Evolutionary conservation across 2,888 invertebrate species (phyloP).

Genomic region (Hypselothyrea guttata): DNA sequence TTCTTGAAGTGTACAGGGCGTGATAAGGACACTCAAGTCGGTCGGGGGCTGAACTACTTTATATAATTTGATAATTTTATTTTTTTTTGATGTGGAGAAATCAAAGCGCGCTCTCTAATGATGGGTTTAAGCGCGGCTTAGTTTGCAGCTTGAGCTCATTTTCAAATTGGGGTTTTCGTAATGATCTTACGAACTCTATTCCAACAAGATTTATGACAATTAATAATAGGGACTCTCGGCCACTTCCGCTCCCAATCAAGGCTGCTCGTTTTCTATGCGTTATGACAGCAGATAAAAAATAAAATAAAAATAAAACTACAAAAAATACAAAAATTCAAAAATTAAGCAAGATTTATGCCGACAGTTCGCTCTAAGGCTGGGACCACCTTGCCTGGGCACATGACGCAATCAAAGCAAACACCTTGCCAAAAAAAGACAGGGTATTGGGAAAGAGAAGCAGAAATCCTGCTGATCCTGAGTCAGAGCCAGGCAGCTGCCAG

Average conservation of each 20-base stretch:
- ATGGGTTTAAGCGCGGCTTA: slow-evolving; percentile 40
- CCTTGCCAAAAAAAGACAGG: slow-evolving; percentile 62
- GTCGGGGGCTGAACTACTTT: slow-evolving; percentile 70
- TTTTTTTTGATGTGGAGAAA: slow-evolving; percentile 46
- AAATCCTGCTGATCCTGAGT: slow-evolving; percentile 16
- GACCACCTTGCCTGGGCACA: slow-evolving; percentile 55
- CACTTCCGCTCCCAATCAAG: slow-evolving; percentile 74
- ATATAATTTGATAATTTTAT: slow-evolving; percentile 76
- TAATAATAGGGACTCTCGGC: slow-evolving; percentile 78
- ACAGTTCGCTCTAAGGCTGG: slow-evolving; percentile 28
- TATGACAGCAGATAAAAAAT: too few relatives aligned
- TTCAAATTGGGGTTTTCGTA: slow-evolving; percentile 24
- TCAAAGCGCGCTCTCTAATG: slow-evolving; percentile 56
- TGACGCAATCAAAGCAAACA: slow-evolving; percentile 64
- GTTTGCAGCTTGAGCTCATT: slow-evolving; percentile 65
- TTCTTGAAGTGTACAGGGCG: slow-evolving; percentile 40
- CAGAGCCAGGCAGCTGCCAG: slow-evolving; percentile 51
- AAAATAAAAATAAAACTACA: slow-evolving; percentile 38
- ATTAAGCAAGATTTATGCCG: slow-evolving; percentile 64
- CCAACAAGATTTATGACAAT: slow-evolving; percentile 82
- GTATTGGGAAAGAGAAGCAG: slow-evolving; percentile 1
- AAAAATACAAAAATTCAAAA: slow-evolving; percentile 4
- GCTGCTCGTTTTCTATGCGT: too few relatives aligned
- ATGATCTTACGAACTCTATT: slow-evolving; percentile 70
- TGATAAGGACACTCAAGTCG: slow-evolving; percentile 50